These are phyloP conservation scores for Falco biarmicus DNA, from an alignment of 2,797 vertebrate genomes.

Conservation along the genomic window DNA sequence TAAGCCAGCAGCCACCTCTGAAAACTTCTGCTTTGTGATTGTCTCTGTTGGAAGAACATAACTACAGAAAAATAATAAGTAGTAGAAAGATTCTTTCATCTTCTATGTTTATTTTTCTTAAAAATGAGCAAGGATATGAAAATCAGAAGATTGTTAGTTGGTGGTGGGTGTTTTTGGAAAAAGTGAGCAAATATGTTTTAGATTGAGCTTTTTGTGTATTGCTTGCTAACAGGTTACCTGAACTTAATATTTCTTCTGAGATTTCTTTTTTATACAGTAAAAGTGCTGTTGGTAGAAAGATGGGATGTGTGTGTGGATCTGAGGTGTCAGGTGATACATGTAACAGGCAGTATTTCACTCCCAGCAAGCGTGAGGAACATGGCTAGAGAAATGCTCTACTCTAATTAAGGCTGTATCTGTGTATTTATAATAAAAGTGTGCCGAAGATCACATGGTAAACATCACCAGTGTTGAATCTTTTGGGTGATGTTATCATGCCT, in stretches of 20 bases:
- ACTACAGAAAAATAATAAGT: not conserved
- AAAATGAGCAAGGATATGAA: not conserved
- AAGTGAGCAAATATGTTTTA: not conserved
- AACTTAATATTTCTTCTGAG: slow-evolving; percentile 15
- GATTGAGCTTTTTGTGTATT: not conserved
- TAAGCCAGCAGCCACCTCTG: not conserved
- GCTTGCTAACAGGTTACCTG: not conserved
- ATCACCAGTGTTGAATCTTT: not conserved
- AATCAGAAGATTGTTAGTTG: not conserved
- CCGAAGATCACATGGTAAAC: not conserved
- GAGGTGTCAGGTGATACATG: not conserved
- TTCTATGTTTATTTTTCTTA: slow-evolving; percentile 26
- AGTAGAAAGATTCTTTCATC: not conserved
- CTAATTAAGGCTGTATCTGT: not conserved
- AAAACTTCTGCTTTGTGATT: not conserved
- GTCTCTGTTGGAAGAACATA: not conserved
- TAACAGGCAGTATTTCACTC: not conserved
- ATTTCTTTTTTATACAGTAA: slow-evolving; percentile 8
- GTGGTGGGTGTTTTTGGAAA: not conserved
- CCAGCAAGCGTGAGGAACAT: not conserved
- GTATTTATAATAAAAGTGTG: not conserved
- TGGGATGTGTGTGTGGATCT: not conserved
- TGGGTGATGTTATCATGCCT: not conserved
- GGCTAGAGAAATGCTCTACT: not conserved
- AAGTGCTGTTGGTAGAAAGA: not conserved